phyloP scores from a whole-genome alignment of 2,797 vertebrate species.

The Lutjanus campechanus region DNA sequence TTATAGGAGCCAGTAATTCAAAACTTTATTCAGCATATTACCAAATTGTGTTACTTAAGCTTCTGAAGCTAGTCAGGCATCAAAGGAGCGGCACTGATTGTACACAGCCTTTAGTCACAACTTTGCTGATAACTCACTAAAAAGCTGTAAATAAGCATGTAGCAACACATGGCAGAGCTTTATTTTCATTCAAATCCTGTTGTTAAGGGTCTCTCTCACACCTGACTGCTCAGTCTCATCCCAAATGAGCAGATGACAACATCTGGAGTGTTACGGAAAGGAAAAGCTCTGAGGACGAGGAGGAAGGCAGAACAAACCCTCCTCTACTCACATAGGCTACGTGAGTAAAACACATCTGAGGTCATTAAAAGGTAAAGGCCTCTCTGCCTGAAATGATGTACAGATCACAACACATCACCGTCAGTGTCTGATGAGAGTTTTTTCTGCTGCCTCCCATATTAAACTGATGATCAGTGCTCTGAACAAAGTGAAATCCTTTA shows the following conservation, averaged over 20 bases:
- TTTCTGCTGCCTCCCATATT: constrained; percentile 20
- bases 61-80: constrained; percentile 27
- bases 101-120: constrained; percentile 44
- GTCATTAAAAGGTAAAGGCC: constrained; percentile 66
- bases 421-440: constrained; percentile 19
- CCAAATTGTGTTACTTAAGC: constrained; percentile 13
- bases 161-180: constrained; percentile 59
- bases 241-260: constrained; percentile 71
- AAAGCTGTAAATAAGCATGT: constrained; percentile 34
- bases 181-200: constrained; percentile 46
- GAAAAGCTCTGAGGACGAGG: constrained; percentile 72
- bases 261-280: constrained; percentile 72
- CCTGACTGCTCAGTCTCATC: constrained; percentile 69
- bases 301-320: constrained; percentile 50
- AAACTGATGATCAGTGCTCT: constrained; percentile 41
- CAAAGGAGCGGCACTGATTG: constrained; percentile 31
- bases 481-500: constrained; percentile 48
- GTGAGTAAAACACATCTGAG: constrained; percentile 35
- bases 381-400: constrained; percentile 31
- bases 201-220: constrained; percentile 67
- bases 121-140: constrained; percentile 40
- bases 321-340: background rate
- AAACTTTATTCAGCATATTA: background rate
- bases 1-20: constrained; percentile 9
- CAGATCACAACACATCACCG: constrained; percentile 44